Conservation (phyloP, 2,888 invertebrate genomes). For the Lacanobia wlatinum region DNA sequence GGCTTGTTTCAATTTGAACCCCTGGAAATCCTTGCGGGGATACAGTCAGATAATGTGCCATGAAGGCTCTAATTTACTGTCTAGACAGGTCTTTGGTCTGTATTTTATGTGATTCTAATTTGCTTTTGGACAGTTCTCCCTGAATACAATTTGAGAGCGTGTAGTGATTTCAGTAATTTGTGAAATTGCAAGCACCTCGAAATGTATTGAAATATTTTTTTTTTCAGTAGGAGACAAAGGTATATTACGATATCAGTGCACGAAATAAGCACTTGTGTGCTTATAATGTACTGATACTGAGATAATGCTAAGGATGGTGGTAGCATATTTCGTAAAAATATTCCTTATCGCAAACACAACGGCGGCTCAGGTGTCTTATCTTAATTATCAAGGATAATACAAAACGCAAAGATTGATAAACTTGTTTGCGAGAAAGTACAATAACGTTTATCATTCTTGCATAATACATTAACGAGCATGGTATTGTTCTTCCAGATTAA, state of each 20-base stretch:
- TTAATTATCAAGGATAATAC: conserved; percentile 67
- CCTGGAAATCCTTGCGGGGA: neutral
- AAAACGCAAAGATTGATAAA: conserved; percentile 58
- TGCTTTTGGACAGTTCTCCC: conserved; percentile 2
- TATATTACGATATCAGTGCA: neutral
- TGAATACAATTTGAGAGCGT: conserved; percentile 11
- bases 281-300: conserved; percentile 4
- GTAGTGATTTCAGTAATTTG: conserved; percentile 15
- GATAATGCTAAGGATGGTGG: conserved; percentile 5
- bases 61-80: conserved; percentile 39
- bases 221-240: neutral
- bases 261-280: neutral
- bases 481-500: conserved; percentile 1
- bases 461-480: conserved; percentile 17
- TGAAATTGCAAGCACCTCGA: neutral
- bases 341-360: conserved; percentile 61
- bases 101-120: conserved; percentile 29
- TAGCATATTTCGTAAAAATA: conserved; percentile 45
- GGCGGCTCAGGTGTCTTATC: conserved; percentile 61
- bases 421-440: conserved; percentile 62
- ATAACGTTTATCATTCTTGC: conserved; percentile 40
- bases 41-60: neutral
- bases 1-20: conserved; percentile 1
- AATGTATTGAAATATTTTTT: neutral
- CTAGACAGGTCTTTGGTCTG: conserved; percentile 28